Conservation (phyloP, 2,113 vertebrate genomes). For the Rallus limicola region DNA sequence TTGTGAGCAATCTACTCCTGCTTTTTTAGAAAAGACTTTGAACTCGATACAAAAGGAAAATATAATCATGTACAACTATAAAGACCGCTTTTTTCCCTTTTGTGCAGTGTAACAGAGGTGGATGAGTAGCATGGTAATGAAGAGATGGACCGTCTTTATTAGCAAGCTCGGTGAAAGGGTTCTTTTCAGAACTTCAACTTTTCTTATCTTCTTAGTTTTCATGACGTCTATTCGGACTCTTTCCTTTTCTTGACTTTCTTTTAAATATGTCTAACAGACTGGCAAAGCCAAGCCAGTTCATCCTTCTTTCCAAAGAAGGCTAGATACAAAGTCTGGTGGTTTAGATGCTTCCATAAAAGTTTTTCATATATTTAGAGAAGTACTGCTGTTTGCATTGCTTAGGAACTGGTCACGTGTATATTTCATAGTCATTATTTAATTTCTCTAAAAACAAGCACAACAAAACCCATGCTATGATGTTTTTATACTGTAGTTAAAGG, state of each 20-base stretch:
- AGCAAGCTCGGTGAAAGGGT: constrained; percentile 65
- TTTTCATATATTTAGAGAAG: constrained; percentile 18
- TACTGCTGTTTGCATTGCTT: neutral
- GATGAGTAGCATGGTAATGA: constrained; percentile 77
- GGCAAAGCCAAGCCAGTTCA: constrained; percentile 64
- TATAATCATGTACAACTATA: constrained; percentile 79
- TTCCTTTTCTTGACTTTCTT: constrained; percentile 73
- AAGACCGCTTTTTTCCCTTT: constrained; percentile 74
- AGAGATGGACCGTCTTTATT: constrained; percentile 74
- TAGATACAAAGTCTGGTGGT: constrained; percentile 34
- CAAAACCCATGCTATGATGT: neutral
- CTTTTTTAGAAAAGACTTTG: constrained; percentile 74
- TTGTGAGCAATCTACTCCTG: constrained; percentile 78
- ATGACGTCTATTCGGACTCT: constrained; percentile 59
- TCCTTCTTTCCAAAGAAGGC: constrained; percentile 50
- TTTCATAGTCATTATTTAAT: neutral
- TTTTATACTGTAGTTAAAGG: constrained; percentile 7
- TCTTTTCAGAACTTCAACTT: constrained; percentile 77
- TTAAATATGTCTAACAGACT: constrained; percentile 61
- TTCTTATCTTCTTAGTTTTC: constrained; percentile 77
- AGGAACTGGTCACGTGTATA: neutral
- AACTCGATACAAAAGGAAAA: constrained; percentile 76
- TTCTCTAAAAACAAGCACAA: constrained; percentile 20
- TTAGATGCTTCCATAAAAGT: constrained; percentile 38
- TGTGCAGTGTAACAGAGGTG: constrained; percentile 71